Percentiles rank a stretch among this genome's conserved stretches.
Evolutionary conservation across 2,113 vertebrate genomes (phyloP).

Genomic region (Crotophaga sulcirostris): DNA sequence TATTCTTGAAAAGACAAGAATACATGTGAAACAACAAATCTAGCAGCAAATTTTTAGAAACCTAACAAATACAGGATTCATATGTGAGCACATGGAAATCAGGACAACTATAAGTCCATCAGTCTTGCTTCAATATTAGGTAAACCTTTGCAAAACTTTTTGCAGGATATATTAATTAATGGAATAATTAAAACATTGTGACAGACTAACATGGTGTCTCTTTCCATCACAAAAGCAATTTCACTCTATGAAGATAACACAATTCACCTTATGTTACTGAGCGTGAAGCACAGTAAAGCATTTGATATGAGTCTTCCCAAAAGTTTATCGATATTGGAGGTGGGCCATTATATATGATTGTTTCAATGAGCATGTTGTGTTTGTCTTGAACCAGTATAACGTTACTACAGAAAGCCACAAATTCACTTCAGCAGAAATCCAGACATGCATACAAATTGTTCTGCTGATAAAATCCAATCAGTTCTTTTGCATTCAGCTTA

Average conservation of each 20-base stretch:
- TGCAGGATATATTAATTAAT: background rate
- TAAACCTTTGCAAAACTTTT: background rate
- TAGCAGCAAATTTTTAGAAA: background rate
- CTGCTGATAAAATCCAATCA: background rate
- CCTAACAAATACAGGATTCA: background rate
- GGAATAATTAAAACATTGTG: background rate
- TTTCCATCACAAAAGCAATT: background rate
- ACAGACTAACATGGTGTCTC: background rate
- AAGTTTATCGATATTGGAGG: background rate
- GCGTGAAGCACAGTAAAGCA: background rate
- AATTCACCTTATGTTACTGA: background rate
- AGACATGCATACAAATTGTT: background rate
- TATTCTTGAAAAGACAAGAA: background rate
- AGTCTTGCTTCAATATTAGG: background rate
- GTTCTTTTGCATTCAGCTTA: background rate
- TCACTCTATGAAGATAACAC: background rate
- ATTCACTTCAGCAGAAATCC: background rate
- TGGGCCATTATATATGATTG: background rate
- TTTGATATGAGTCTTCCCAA: background rate
- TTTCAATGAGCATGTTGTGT: background rate
- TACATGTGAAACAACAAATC: background rate
- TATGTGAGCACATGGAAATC: background rate
- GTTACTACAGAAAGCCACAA: background rate
- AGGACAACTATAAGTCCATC: background rate
- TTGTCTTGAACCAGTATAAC: background rate